Conservation (phyloP, 2,113 vertebrate genomes). For the Spheniscus mendiculus region DNA sequence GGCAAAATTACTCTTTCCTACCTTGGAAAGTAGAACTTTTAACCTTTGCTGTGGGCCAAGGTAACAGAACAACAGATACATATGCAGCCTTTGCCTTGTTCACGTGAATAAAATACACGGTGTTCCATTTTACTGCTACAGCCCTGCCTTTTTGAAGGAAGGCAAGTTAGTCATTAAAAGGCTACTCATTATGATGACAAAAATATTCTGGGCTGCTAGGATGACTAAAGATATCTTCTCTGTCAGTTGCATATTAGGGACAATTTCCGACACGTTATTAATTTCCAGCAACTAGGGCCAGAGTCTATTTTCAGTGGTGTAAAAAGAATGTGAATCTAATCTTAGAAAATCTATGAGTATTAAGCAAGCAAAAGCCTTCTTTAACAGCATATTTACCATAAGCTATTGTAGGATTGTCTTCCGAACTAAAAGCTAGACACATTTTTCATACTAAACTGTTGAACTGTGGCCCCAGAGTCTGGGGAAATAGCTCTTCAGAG, state of each 20-base stretch:
- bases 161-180: neutral
- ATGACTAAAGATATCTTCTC: neutral
- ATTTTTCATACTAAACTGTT: slow-evolving; percentile 2
- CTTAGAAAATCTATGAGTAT: neutral
- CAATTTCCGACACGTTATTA: neutral
- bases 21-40: neutral
- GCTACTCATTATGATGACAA: neutral
- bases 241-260: neutral
- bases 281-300: neutral
- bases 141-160: neutral
- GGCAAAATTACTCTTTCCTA: neutral
- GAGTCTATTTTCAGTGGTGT: neutral
- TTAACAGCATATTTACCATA: neutral
- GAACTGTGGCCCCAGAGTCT: neutral
- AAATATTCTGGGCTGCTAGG: neutral
- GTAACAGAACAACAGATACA: neutral
- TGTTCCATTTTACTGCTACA: neutral
- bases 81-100: neutral
- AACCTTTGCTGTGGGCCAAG: neutral
- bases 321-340: neutral
- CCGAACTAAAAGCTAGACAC: neutral
- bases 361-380: neutral
- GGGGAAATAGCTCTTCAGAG: neutral
- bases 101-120: neutral
- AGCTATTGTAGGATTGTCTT: neutral